Base-by-base conservation (phyloP, 2,113 vertebrate genomes). In the Brevimyrus niger region DNA sequence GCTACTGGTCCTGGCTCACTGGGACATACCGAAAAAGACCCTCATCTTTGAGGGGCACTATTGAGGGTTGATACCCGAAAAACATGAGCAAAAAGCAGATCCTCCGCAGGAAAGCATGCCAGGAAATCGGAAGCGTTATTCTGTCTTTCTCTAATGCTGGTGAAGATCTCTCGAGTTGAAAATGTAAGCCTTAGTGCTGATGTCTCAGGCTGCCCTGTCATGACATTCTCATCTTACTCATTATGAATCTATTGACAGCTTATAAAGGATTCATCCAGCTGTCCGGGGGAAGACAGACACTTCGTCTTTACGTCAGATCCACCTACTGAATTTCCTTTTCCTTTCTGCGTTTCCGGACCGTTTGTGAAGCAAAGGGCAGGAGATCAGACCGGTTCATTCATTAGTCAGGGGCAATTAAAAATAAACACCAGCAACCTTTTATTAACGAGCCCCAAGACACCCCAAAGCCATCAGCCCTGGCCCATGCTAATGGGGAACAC, bases 51-150 rank as follows among this genome's bases (percentile, higher is more conserved):
- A 84, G 42, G 21, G 19, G 19, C 21, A 84, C 38, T n/a, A 23
- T 15, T 86, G n/a, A 7, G 6, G 15, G 6, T 51, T 35, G 47
- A 23, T 6, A 48, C 76, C 80, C 73, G 42, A 83, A 65, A 87
- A 88, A 48, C 53, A 80, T 48, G 88, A 90, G 51, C 55, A 51
- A 83, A 89, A 90, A 91, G 38, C 69, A 21, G 89, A 89, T 83
- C 84, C 53, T 82, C 69, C 89, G 88, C 53, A 84, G 90, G 86
- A 85, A 47, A 19, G 15, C 13, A 6, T 58, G 46, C 88, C 80
- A 89, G 86, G 48, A 76, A 88, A 87, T 89, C 86, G 88, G 89
- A 90, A 89, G 86, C 83, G 44, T 88, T 47, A 69, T 91, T 85
- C 83, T 90, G 89, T 90, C 48, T 90, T 53, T 55, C 88, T 73